These are phyloP conservation scores for Crocodylus rhombifer DNA, from an alignment of 2,797 vertebrate genomes.

Conservation along the genomic window DNA sequence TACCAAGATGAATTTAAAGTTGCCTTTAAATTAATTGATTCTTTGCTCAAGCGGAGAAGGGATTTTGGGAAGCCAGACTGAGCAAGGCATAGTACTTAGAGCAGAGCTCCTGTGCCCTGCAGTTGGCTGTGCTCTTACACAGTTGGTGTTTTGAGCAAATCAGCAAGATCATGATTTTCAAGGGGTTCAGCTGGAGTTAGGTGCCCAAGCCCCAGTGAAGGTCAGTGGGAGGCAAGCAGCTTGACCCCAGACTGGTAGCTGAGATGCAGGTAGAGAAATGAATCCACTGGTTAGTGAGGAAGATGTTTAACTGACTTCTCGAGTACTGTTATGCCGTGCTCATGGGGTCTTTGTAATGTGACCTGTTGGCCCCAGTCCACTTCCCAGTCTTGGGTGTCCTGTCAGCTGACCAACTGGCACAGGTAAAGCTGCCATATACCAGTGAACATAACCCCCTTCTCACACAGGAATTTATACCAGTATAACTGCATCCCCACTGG, in stretches of 20 bases:
- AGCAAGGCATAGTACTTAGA: neutral
- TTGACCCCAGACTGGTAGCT: no score
- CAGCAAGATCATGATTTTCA: neutral
- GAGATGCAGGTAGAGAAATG: no score
- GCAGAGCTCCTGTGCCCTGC: no score
- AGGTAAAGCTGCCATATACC: rapidly evolving
- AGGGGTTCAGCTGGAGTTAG: neutral
- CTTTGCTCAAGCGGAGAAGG: rapidly evolving
- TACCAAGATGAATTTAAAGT: neutral
- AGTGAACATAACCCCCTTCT: neutral
- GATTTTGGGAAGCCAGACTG: neutral
- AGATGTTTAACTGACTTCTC: neutral
- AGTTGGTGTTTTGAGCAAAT: neutral
- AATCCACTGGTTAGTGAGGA: neutral
- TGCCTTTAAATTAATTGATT: no score
- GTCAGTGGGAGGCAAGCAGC: neutral
- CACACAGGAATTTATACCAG: rapidly evolving
- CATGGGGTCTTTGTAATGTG: no score
- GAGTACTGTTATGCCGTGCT: no score
- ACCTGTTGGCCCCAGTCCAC: no score
- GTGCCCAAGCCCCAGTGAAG: neutral
- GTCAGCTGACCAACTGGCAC: no score
- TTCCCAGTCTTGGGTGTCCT: no score
- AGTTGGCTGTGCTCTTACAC: neutral
- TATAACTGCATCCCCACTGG: rapidly evolving